These are phyloP conservation scores for Lasioglossum villosulum DNA, from an alignment of 2,888 invertebrate genomes.

Conservation along the genomic window DNA sequence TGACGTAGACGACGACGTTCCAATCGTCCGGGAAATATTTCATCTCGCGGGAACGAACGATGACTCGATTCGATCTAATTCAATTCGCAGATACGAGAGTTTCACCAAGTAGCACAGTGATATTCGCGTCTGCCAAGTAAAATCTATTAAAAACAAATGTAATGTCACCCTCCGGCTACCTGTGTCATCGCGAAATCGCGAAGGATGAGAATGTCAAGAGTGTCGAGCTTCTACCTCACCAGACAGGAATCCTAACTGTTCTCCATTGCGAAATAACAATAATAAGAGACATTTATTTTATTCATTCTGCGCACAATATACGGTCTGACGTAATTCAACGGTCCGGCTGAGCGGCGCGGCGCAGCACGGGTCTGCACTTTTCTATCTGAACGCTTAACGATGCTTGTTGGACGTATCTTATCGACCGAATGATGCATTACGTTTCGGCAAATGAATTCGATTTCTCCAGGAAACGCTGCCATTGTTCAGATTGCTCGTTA, in stretches of 20 bases:
- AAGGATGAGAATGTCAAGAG: conserved; percentile 15
- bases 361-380: not conserved
- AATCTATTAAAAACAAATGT: conserved; percentile 7
- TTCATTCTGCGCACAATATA: not conserved
- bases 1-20: not conserved
- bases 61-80: not conserved
- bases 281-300: conserved; percentile 25
- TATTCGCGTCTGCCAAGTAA: conserved; percentile 5
- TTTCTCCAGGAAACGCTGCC: conserved; percentile 27
- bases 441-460: not conserved
- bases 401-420: conserved; percentile 34
- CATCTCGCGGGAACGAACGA: not conserved
- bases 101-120: not conserved
- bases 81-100: not conserved
- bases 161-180: not conserved
- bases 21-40: not conserved
- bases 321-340: not conserved
- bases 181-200: conserved; percentile 20
- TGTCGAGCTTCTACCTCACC: not conserved
- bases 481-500: not conserved
- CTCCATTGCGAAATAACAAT: conserved; percentile 20
- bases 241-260: conserved; percentile 15
- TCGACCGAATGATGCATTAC: conserved; percentile 36
- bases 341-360: not conserved
- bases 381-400: conserved; percentile 37